Evolutionary conservation across 1,140 invertebrate genomes (phyloP).

Genomic region (Parasteatoda tepidariorum): DNA sequence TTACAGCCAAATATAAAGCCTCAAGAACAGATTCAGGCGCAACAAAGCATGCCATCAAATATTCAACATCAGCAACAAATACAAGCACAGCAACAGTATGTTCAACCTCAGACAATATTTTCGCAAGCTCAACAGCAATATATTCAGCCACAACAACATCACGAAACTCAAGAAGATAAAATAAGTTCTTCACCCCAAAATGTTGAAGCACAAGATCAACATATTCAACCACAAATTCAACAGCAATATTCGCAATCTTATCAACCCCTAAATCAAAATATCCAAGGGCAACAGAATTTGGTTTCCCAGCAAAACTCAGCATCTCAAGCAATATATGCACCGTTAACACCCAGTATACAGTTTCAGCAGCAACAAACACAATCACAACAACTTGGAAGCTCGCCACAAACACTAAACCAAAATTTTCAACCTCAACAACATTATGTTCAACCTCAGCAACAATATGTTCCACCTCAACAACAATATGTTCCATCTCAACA

Average conservation of each 20-base stretch:
- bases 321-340: too few relatives aligned
- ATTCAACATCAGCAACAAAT: not conserved
- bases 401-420: not conserved
- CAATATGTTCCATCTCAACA: too few relatives aligned
- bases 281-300: not conserved
- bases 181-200: not conserved
- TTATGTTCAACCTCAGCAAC: not conserved
- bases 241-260: not conserved
- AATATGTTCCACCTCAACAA: not conserved
- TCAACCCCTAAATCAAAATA: not conserved
- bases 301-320: not conserved
- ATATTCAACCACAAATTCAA: not conserved
- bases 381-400: not conserved
- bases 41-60: not conserved
- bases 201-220: not conserved
- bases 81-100: not conserved
- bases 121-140: not conserved
- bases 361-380: not conserved
- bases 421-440: not conserved
- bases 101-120: not conserved
- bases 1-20: not conserved
- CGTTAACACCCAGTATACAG: not conserved
- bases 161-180: not conserved
- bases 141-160: constrained; percentile 10
- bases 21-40: too few relatives aligned